Base-by-base conservation (phyloP, 2,797 vertebrate species). In the Siniperca scherzeri region DNA sequence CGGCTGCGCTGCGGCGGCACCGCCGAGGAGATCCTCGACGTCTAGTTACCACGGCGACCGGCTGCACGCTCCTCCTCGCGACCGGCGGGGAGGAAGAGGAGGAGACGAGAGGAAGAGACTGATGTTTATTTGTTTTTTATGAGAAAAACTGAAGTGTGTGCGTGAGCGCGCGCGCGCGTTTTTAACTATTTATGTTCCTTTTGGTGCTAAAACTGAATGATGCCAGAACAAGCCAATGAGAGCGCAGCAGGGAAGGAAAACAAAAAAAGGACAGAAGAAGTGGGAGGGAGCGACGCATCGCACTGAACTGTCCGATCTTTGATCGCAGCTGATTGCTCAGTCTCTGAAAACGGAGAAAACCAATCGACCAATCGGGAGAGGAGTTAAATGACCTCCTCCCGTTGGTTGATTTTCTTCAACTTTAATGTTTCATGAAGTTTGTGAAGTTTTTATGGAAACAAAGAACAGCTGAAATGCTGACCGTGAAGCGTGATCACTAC, bases 1-100 rank as follows among this genome's bases (percentile, higher is more conserved):
- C 96, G 98, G 9, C 94, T 99, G 82, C 98, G 98, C 85, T 99
- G 98, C 19, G 98, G 98, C 38, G 98, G 98, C 78, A 99, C 98
- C 1, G 98, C 98, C 0, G 98, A 99, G 86, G 98, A 99, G 93
- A 98, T 99, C 87, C 95, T 99, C 7, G 98, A 99, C 2, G 97
- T 99, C 85, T 99, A 97, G 87, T 82, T 66, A 38, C 82, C 52
- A 22, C 0, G 48, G 57, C 60, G 50, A 85, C 66, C 0, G 19
- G 16, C 74, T 21, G 7, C 25, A 30, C 56, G 25, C 7, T 46
- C 46, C 52, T 8, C 16, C 44, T 36, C 19, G n/a, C 4, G 22
- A 42, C 4, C 11, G 36, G 33, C 0, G 3, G 8, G 19, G 56
- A 57, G 22, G 36, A 46, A 7, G 52, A 60, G 3, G 40, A 48